phyloP scores from a whole-genome alignment of 2,888 invertebrate genomes.

The Thymelicus sylvestris region DNA sequence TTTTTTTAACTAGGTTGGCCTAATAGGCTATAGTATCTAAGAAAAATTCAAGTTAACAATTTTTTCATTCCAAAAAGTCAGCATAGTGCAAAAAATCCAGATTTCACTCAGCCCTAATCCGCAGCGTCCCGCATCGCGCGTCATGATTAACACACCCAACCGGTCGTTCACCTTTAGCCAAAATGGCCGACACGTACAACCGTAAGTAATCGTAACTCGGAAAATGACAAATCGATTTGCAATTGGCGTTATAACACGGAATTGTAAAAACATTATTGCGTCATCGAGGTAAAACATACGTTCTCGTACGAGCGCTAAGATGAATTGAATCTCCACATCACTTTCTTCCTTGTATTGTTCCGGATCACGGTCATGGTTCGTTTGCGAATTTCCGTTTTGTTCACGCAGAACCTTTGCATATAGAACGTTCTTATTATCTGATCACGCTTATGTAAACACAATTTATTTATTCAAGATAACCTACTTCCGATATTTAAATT shows the following conservation, averaged over 20 bases:
- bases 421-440: background rate
- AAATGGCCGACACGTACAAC: slow-evolving; percentile 52
- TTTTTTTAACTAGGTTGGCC: too few species aligned
- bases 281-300: background rate
- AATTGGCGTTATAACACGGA: slow-evolving; percentile 37
- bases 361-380: background rate
- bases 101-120: slow-evolving; percentile 44
- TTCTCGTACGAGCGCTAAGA: slow-evolving; percentile 5
- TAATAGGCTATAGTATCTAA: too few species aligned
- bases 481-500: slow-evolving; percentile 6
- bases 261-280: slow-evolving; percentile 1
- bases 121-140: slow-evolving; percentile 40
- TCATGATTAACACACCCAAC: slow-evolving; percentile 51
- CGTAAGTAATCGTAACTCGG: slow-evolving; percentile 43
- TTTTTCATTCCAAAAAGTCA: background rate
- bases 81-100: background rate
- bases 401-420: background rate
- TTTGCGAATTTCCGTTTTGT: slow-evolving; percentile 3
- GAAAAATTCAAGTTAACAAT: too few species aligned
- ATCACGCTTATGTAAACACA: background rate
- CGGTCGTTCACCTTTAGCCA: slow-evolving; percentile 51
- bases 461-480: slow-evolving; percentile 4
- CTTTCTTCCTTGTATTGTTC: slow-evolving; percentile 6
- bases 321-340: slow-evolving; percentile 6
- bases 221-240: slow-evolving; percentile 45